These are phyloP conservation scores for Leptinotarsa texana DNA, from an alignment of 1,140 invertebrate species.

Conservation along the genomic window DNA sequence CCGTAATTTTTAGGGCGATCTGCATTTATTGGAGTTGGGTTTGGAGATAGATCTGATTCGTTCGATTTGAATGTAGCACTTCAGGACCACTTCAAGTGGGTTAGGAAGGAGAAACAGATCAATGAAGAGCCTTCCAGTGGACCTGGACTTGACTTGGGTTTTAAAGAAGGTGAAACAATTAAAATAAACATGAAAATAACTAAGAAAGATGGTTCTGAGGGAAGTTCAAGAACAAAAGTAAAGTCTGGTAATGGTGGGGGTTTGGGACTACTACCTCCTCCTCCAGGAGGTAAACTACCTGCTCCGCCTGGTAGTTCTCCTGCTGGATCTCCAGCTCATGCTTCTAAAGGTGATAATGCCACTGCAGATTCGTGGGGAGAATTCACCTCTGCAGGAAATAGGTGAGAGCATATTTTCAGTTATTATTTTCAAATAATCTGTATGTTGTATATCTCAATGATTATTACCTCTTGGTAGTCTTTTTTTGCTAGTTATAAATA, in stretches of 20 bases:
- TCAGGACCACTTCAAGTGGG: slow-evolving; percentile 98
- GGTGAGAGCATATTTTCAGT: slow-evolving; percentile 51
- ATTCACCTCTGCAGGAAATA: slow-evolving; percentile 68
- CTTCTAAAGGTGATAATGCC: slow-evolving; percentile 59
- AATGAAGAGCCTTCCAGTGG: slow-evolving; percentile 79
- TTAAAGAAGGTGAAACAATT: slow-evolving; percentile 98
- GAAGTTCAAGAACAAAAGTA: slow-evolving; percentile 51
- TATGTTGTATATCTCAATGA: not conserved
- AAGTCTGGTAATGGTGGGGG: slow-evolving; percentile 52
- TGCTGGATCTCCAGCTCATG: slow-evolving; percentile 59
- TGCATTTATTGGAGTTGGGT: slow-evolving; percentile 98
- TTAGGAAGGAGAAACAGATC: slow-evolving; percentile 89
- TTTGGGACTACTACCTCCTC: slow-evolving; percentile 77
- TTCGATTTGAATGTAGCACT: slow-evolving; percentile 99
- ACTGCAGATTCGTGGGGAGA: slow-evolving; percentile 69
- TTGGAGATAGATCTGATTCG: slow-evolving; percentile 96
- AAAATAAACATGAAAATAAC: slow-evolving; percentile 98
- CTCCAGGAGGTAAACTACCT: slow-evolving; percentile 74
- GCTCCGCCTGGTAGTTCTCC: slow-evolving; percentile 70
- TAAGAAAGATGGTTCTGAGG: slow-evolving; percentile 86
- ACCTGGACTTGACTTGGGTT: slow-evolving; percentile 90
- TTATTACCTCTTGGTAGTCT: no score
- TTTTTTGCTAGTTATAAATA: no score
- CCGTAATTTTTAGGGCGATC: slow-evolving; percentile 69
- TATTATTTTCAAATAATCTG: not conserved